Evolutionary conservation across 2,797 vertebrate genomes (phyloP).

Genomic region (Pachyuromys duprasi): DNA sequence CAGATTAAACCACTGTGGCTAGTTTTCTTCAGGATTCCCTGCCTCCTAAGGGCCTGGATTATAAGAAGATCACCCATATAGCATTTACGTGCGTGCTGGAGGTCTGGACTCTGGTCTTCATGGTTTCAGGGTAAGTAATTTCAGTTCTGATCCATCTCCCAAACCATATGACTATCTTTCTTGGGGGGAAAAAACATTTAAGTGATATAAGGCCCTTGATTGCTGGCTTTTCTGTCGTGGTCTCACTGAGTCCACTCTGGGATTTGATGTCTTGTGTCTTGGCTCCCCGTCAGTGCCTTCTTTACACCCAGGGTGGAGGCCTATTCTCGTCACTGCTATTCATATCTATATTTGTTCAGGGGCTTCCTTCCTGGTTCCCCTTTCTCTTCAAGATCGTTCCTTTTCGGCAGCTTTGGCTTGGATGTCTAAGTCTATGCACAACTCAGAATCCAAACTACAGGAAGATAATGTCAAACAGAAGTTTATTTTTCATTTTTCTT

Average conservation of each 20-base stretch:
- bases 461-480: neutral
- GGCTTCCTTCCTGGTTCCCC: conserved; percentile 74
- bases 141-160: neutral
- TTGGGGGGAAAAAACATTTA: neutral
- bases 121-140: neutral
- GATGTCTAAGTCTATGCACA: neutral
- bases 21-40: neutral
- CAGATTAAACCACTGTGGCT: neutral
- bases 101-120: neutral
- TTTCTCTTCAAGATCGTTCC: conserved; percentile 39
- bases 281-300: neutral
- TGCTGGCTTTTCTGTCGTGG: neutral
- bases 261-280: neutral
- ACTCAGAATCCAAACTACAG: conserved; percentile 26
- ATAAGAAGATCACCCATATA: neutral
- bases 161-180: neutral
- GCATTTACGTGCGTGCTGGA: neutral
- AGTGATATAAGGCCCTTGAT: neutral
- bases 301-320: conserved; percentile 31
- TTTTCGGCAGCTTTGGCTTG: conserved; percentile 24
- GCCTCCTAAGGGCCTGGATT: neutral
- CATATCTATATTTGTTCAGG: conserved; percentile 65
- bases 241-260: neutral
- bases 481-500: neutral
- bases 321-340: conserved; percentile 1